phyloP scores from a whole-genome alignment of 2,797 vertebrate genomes.

The Helarctos malayanus region DNA sequence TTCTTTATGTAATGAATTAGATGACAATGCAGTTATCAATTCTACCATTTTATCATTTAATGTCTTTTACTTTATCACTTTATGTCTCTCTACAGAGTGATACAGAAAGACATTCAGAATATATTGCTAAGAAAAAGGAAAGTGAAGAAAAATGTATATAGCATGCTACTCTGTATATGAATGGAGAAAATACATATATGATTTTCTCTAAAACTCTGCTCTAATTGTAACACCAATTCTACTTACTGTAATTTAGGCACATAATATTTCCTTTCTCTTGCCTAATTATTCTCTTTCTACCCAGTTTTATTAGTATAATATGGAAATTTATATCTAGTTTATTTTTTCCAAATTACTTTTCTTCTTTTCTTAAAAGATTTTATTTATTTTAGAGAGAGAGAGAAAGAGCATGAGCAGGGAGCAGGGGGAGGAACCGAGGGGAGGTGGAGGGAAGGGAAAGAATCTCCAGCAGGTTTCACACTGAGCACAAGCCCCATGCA shows the following conservation, averaged over 20 bases:
- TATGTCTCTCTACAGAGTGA: neutral
- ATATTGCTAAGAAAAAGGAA: neutral
- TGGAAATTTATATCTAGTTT: constrained; percentile 16
- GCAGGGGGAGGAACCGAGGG: neutral
- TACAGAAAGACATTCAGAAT: neutral
- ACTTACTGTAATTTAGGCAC: neutral
- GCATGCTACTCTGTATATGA: neutral
- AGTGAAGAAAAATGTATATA: neutral
- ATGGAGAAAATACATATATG: neutral
- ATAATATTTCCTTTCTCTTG: neutral
- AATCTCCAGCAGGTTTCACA: neutral
- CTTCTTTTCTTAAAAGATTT: neutral
- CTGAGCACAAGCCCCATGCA: neutral
- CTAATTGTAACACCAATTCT: neutral
- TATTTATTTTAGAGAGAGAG: neutral
- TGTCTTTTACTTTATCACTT: neutral
- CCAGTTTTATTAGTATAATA: neutral
- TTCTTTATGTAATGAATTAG: neutral
- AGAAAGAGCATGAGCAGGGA: neutral
- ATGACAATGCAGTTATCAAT: neutral
- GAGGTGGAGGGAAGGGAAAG: neutral
- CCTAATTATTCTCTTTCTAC: neutral
- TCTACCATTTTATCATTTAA: neutral
- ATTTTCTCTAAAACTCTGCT: neutral
- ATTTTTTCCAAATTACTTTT: neutral